These are phyloP conservation scores for Nesoenas mayeri DNA, from an alignment of 2,113 vertebrate species.

Conservation along the genomic window DNA sequence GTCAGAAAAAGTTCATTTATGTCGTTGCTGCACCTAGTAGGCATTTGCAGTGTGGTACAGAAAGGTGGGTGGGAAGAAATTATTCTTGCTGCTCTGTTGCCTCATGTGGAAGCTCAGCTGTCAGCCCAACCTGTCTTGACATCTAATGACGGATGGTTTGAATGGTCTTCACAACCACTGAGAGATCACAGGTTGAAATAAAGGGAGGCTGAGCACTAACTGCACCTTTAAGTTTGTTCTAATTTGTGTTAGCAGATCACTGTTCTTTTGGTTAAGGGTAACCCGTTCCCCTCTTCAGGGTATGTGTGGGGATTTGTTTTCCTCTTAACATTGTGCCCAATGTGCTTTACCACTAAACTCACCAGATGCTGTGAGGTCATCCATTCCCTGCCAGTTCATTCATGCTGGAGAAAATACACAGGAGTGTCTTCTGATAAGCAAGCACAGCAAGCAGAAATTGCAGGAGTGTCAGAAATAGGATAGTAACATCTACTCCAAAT, in stretches of 20 bases:
- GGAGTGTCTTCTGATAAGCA: neutral
- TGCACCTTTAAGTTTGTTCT: neutral
- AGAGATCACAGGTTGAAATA: neutral
- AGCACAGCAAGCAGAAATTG: neutral
- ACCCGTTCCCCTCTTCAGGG: neutral
- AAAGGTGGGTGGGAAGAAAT: neutral
- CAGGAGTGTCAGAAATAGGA: neutral
- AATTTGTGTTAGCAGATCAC: accelerated
- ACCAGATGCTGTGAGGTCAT: neutral
- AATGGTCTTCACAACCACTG: neutral
- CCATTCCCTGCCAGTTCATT: neutral
- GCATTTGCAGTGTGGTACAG: neutral
- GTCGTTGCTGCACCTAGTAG: neutral
- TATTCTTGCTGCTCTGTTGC: neutral
- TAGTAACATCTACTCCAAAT: neutral
- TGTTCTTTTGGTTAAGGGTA: neutral
- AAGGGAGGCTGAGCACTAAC: neutral
- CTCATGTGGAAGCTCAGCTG: neutral
- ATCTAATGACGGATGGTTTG: neutral
- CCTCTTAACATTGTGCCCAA: neutral
- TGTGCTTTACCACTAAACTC: neutral
- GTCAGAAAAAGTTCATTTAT: neutral
- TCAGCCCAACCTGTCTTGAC: neutral
- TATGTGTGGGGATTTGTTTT: neutral
- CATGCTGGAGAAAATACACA: neutral